These are phyloP conservation scores for Hydriomena furcata DNA, from an alignment of 2,888 invertebrate species.

Conservation along the genomic window DNA sequence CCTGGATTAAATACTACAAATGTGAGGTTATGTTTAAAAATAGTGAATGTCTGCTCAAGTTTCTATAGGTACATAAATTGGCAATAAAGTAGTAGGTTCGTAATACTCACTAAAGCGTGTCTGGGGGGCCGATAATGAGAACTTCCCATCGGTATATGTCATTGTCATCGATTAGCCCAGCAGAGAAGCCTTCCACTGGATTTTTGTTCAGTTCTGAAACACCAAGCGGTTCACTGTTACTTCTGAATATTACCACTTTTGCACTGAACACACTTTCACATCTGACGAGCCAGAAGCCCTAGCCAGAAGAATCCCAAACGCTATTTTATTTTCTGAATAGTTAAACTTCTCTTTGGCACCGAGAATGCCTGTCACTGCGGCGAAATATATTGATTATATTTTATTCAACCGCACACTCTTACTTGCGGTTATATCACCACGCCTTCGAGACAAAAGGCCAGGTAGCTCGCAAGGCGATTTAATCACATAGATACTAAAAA, in stretches of 20 bases:
- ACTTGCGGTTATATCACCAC: constrained; percentile 9
- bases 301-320: constrained; percentile 53
- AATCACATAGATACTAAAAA: constrained; percentile 64
- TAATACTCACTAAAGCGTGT: constrained; percentile 96
- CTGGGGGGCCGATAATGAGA: constrained; percentile 99
- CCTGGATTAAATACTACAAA: constrained; percentile 17
- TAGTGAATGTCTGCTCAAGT: constrained; percentile 24
- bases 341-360: constrained; percentile 56
- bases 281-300: constrained; percentile 39
- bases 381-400: constrained; percentile 74
- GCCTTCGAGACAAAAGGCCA: constrained; percentile 9
- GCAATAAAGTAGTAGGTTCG: neutral
- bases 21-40: constrained; percentile 38
- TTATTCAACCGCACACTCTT: constrained; percentile 32
- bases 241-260: neutral
- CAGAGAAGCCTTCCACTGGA: constrained; percentile 99
- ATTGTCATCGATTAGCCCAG: constrained; percentile 99
- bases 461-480: constrained; percentile 29
- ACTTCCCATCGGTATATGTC: constrained; percentile 99
- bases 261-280: constrained; percentile 4
- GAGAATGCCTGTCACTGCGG: constrained; percentile 67
- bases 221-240: constrained; percentile 27
- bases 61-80: constrained; percentile 6
- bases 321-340: constrained; percentile 19
- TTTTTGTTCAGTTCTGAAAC: constrained; percentile 98